Conservation (phyloP, 2,113 vertebrate species). For the Todiramphus chloris region DNA sequence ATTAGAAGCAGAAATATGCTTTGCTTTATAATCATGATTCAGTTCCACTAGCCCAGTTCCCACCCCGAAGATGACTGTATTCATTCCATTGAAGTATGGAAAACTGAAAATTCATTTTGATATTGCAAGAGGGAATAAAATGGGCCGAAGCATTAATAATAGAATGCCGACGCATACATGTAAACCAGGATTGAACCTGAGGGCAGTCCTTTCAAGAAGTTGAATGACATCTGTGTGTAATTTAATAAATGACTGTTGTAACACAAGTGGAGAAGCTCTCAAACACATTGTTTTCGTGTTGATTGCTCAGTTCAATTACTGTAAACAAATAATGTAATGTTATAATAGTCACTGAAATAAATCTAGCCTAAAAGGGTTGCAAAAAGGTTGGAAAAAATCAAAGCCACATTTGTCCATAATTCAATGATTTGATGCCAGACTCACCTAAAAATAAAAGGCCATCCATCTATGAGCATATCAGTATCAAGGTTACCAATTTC, state of each 20-base stretch:
- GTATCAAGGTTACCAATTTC: conserved; percentile 34
- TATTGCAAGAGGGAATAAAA: conserved; percentile 16
- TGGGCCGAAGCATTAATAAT: conserved; percentile 14
- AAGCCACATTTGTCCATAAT: conserved; percentile 8
- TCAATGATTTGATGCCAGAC: not conserved
- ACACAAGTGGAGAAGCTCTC: conserved; percentile 41
- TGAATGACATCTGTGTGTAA: conserved; percentile 52
- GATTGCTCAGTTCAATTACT: conserved; percentile 55
- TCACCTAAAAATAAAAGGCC: conserved; percentile 46
- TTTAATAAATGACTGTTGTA: conserved; percentile 62
- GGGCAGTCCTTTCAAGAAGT: conserved; percentile 37
- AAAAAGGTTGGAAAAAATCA: conserved; percentile 47
- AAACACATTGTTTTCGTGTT: conserved; percentile 55
- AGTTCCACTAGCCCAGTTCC: not conserved
- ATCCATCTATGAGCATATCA: not conserved
- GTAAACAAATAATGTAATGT: conserved; percentile 54
- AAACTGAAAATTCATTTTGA: not conserved
- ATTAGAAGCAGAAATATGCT: not conserved
- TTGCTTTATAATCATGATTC: not conserved
- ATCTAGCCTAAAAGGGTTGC: conserved; percentile 17
- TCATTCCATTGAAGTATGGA: not conserved
- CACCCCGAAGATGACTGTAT: not conserved
- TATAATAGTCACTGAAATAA: conserved; percentile 43
- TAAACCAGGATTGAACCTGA: conserved; percentile 49
- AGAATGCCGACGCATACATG: conserved; percentile 30